phyloP scores from a whole-genome alignment of 2,888 invertebrate species.

The Oithona nana region DNA sequence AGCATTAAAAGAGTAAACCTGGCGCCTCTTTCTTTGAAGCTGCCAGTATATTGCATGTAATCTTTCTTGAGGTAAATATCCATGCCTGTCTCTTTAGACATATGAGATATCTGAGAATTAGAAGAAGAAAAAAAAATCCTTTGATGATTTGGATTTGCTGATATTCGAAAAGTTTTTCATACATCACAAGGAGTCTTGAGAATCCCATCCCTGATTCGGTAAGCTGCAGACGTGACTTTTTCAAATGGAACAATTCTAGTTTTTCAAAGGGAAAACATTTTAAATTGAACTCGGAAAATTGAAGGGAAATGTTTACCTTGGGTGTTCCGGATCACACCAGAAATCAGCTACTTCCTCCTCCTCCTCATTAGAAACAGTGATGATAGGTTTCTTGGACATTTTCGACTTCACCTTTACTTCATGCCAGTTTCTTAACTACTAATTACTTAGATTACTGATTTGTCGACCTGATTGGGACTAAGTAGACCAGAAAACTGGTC shows the following conservation, averaged over 20 bases:
- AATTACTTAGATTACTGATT: no score
- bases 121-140: neutral
- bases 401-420: no score
- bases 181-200: conserved; percentile 70
- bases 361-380: no score
- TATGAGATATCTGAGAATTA: conserved; percentile 50
- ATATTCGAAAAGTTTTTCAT: no score
- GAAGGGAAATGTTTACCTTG: conserved; percentile 25
- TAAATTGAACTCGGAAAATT: no score
- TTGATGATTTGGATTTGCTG: neutral
- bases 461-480: no score
- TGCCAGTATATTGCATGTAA: conserved; percentile 82
- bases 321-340: conserved; percentile 45
- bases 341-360: conserved; percentile 28
- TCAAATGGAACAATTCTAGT: conserved; percentile 26
- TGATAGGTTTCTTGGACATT: no score
- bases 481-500: no score
- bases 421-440: no score
- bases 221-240: conserved; percentile 74
- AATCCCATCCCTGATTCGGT: conserved; percentile 62
- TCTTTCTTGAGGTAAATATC: conserved; percentile 83
- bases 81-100: conserved; percentile 57
- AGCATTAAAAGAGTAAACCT: conserved; percentile 54
- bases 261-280: no score
- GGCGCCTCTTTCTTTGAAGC: conserved; percentile 70